These are phyloP conservation scores for Lithophane socia DNA, from an alignment of 2,888 invertebrate genomes.

Conservation along the genomic window DNA sequence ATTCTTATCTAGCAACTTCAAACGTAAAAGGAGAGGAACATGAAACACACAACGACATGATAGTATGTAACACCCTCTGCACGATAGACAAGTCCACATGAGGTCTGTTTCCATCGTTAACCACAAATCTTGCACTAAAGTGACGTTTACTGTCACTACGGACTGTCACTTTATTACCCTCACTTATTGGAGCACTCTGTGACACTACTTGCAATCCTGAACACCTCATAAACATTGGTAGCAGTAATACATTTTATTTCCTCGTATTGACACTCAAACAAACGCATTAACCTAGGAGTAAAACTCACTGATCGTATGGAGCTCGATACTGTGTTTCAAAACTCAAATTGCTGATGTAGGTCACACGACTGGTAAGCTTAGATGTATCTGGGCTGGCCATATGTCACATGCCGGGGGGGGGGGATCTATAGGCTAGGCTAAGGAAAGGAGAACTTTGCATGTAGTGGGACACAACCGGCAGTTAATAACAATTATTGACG, in stretches of 20 bases:
- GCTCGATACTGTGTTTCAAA: not conserved
- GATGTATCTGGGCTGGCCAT: not conserved
- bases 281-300: not conserved
- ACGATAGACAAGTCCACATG: not conserved
- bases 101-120: constrained; percentile 53
- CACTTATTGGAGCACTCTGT: constrained; percentile 7
- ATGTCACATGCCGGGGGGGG: not conserved
- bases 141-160: constrained; percentile 35
- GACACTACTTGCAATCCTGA: constrained; percentile 1
- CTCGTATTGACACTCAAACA: not conserved
- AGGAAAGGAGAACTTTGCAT: not conserved
- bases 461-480: not conserved
- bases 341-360: not conserved
- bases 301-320: not conserved
- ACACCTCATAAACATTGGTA: constrained; percentile 27
- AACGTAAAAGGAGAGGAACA: not conserved
- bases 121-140: constrained; percentile 40
- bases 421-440: too few species aligned
- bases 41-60: not conserved
- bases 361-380: not conserved
- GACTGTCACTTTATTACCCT: constrained; percentile 35
- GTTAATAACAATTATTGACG: not conserved
- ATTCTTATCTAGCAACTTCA: too few species aligned
- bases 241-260: constrained; percentile 1
- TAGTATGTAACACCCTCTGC: not conserved